Evolutionary conservation across 2,113 vertebrate genomes (phyloP).

Genomic region (human): GRCh38 chr5:64723501-64724000

Average conservation of each 20-base stretch:
- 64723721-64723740: slow-evolving; percentile 24
- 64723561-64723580: slow-evolving; percentile 68
- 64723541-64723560: slow-evolving; percentile 51
- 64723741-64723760: slow-evolving; percentile 41
- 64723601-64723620: slow-evolving; percentile 49
- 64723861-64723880: slow-evolving; percentile 18
- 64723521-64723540: slow-evolving; percentile 42
- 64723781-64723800: slow-evolving; percentile 40
- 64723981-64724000: background rate
- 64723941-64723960: slow-evolving; percentile 36
- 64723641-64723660: slow-evolving; percentile 19
- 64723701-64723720: slow-evolving; percentile 30
- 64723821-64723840: slow-evolving; percentile 13
- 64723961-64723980: slow-evolving; percentile 25
- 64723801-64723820: slow-evolving; percentile 49
- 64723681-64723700: slow-evolving; percentile 51
- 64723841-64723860: slow-evolving; percentile 39
- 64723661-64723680: slow-evolving; percentile 34
- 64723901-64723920: slow-evolving; percentile 31
- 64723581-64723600: slow-evolving; percentile 74
- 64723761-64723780: slow-evolving; percentile 42
- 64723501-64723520: slow-evolving; percentile 54
- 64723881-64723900: slow-evolving; percentile 54
- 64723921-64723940: slow-evolving; percentile 55
- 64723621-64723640: slow-evolving; percentile 30